Evolutionary conservation across 2,888 invertebrate species (phyloP), one percentile per base, ranked within the genome.

Genomic region (Conchocele bisecta): DNA sequence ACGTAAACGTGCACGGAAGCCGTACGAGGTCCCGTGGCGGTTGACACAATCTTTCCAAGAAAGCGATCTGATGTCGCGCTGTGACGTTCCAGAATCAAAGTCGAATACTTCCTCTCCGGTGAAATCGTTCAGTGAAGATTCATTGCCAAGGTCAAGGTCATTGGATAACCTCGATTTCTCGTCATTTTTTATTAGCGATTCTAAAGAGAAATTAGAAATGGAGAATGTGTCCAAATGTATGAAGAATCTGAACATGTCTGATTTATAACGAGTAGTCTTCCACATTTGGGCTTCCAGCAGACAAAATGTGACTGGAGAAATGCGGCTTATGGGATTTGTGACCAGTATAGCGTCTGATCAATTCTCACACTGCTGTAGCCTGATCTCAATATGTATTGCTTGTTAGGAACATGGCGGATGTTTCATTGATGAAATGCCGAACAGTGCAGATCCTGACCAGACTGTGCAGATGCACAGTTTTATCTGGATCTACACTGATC

Each of bases 1-100:
- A 4, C 42, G 76, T n/a, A 76, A 72, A 41, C 65, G 76, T 4
- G 64, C 76, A 3, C 51, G 78, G 15, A 84, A 83, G 56, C 89
- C 89, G 1, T 89, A 89, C 44, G 86, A 86, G 60, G 82, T 89
- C 51, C 88, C 89, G 15, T 86, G 88, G 83, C 68, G 86, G 28
- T 53, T 87, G 20, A 80, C 80, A 28, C 76, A 79, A 65, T 85
- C 85, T 13, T 74, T 85, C 56, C 85, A 83, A 51, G 84, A 85
- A 33, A 72, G 79, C 48, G 79, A 79, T 48, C 70, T 81, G 39
- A 54, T 74, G n/a, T 56, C 64, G 22, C 69, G 73, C 13, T 46
- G 64, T 44, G 82, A 79, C 20, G 50, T 61, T 26, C 46, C 59
- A 3, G 79, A 79, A 50, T 84, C 84, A 37, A 86, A 86, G 58